phyloP scores from a whole-genome alignment of 2,797 vertebrate species.

The Chiroxiphia lanceolata region DNA sequence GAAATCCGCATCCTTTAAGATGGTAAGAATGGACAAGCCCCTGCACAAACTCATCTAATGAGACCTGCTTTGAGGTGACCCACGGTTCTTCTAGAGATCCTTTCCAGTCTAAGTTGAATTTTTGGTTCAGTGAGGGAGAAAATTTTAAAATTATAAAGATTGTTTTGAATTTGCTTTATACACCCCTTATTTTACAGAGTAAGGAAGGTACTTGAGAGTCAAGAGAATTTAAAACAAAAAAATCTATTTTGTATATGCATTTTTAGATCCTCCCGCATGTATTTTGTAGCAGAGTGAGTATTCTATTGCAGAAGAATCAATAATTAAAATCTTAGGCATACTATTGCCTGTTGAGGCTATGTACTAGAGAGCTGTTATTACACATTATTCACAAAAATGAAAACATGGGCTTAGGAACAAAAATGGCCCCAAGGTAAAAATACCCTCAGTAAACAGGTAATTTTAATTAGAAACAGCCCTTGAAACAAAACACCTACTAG shows the following conservation, averaged over 20 bases:
- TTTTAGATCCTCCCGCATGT: background rate
- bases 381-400: background rate
- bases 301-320: background rate
- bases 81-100: background rate
- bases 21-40: background rate
- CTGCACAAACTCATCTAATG: background rate
- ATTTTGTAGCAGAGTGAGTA: background rate
- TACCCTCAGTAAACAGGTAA: background rate
- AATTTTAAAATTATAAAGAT: background rate
- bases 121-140: background rate
- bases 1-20: background rate
- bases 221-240: background rate
- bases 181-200: background rate
- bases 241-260: background rate
- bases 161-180: background rate
- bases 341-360: background rate
- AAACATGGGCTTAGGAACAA: background rate
- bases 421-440: background rate
- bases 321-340: background rate
- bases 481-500: background rate
- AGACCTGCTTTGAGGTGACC: background rate
- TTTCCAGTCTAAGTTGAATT: background rate
- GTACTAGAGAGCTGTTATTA: background rate
- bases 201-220: background rate
- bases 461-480: background rate